These are phyloP conservation scores for Ophion slaviceki DNA, from an alignment of 2,888 invertebrate species.

Conservation along the genomic window DNA sequence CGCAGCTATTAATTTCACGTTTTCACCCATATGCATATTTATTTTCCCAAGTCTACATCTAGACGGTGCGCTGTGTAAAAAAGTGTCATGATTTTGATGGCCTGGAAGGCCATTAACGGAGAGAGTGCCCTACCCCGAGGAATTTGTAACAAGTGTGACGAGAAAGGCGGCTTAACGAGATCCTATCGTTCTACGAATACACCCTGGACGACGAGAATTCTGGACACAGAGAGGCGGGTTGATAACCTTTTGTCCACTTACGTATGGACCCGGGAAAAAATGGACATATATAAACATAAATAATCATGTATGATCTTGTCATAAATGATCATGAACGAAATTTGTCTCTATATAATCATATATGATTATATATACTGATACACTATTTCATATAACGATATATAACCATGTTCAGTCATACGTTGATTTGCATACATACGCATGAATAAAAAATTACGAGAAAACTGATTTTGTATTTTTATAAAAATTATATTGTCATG, in stretches of 20 bases:
- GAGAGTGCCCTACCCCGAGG: background rate
- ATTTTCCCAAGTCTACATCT: background rate
- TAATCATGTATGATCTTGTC: too few species aligned
- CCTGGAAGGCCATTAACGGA: slow-evolving; percentile 12
- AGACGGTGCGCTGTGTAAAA: background rate
- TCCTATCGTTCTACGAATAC: slow-evolving; percentile 5
- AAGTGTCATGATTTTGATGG: slow-evolving; percentile 41
- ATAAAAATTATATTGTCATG: too few species aligned
- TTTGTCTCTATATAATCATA: too few species aligned
- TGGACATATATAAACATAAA: too few species aligned
- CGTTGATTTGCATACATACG: too few species aligned
- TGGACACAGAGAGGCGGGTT: background rate
- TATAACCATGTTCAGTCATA: too few species aligned
- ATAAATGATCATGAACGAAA: too few species aligned
- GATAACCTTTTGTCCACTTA: background rate
- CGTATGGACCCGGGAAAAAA: background rate
- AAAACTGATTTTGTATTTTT: too few species aligned
- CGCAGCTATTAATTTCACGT: slow-evolving; percentile 42
- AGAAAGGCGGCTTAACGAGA: slow-evolving; percentile 41
- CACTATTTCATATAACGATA: too few species aligned
- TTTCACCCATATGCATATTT: background rate
- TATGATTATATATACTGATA: too few species aligned
- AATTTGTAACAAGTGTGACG: slow-evolving; percentile 30
- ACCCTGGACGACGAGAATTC: slow-evolving; percentile 29
- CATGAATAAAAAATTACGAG: too few species aligned